phyloP scores from a whole-genome alignment of 2,113 vertebrate genomes.

The Gavialis gangeticus region DNA sequence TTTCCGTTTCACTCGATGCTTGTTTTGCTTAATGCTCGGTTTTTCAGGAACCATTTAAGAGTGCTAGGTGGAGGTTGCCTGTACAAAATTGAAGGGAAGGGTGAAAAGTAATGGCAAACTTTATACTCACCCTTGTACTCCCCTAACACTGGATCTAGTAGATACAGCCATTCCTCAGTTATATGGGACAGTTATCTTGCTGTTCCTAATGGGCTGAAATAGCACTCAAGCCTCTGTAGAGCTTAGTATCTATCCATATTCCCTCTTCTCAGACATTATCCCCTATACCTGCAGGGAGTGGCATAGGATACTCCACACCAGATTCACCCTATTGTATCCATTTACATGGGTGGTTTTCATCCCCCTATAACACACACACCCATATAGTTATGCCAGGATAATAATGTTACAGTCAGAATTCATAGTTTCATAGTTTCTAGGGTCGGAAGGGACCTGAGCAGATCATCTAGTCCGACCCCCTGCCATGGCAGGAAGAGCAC shows the following conservation, averaged over 20 bases:
- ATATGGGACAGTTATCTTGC: not conserved
- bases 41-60: no score
- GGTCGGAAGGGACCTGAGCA: no score
- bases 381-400: no score
- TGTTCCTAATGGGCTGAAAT: not conserved
- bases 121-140: not conserved
- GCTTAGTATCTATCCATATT: not conserved
- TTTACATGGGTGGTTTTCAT: no score
- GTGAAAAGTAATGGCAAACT: not conserved
- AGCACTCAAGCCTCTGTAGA: not conserved
- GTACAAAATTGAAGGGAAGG: not conserved
- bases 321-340: not conserved
- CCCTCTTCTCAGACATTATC: not conserved
- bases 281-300: not conserved
- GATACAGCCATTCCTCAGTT: accelerated
- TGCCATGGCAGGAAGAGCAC: no score
- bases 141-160: not conserved
- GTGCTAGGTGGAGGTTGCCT: no score
- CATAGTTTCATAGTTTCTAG: no score
- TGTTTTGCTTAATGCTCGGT: no score
- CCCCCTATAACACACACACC: no score
- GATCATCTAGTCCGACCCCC: no score
- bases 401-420: no score
- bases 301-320: not conserved
- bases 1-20: no score